Conservation (phyloP, 2,113 vertebrate genomes). For the Vidua macroura region DNA sequence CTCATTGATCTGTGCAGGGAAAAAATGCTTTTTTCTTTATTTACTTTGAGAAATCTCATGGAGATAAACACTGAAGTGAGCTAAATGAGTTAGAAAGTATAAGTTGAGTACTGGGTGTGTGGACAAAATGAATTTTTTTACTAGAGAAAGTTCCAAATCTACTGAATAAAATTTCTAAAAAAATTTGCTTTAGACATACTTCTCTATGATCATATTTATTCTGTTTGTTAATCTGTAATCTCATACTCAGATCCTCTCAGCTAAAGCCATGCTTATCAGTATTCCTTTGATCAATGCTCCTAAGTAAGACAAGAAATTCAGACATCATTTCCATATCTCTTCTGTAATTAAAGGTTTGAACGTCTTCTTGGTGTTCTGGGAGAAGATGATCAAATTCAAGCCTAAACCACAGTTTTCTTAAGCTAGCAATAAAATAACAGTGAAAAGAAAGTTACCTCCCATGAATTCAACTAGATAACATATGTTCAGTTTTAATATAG, state of each 20-base stretch:
- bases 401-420: not conserved
- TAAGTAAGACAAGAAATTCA: not conserved
- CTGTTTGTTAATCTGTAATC: not conserved
- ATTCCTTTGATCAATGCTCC: not conserved
- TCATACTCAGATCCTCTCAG: not conserved
- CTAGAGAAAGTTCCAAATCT: not conserved
- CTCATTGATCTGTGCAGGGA: conserved; percentile 63
- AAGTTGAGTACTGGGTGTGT: not conserved
- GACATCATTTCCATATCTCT: not conserved
- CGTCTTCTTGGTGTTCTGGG: not conserved
- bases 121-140: not conserved
- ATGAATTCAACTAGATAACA: not conserved
- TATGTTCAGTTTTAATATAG: not conserved
- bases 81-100: conserved; percentile 4
- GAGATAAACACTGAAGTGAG: conserved; percentile 17
- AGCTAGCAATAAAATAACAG: not conserved
- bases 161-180: not conserved
- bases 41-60: not conserved
- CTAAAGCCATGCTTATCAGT: not conserved
- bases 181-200: not conserved
- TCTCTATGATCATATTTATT: not conserved
- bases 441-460: not conserved
- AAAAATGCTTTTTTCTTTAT: not conserved
- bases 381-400: not conserved
- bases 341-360: not conserved